These are phyloP conservation scores for Paramormyrops kingsleyae DNA, from an alignment of 2,113 vertebrate species.

Conservation along the genomic window DNA sequence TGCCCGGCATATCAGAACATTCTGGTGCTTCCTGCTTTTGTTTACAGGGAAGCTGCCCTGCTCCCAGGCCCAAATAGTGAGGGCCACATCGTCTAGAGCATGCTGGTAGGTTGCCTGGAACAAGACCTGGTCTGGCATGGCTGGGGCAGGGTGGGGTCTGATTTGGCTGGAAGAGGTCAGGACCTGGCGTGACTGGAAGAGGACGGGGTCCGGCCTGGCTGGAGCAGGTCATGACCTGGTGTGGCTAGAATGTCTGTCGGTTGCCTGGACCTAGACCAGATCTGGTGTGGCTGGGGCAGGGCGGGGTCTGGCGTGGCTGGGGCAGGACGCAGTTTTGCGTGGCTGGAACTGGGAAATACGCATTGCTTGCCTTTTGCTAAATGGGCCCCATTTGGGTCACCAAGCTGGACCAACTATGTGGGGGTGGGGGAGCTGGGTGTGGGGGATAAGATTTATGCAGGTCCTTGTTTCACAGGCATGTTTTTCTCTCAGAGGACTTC, in stretches of 20 bases:
- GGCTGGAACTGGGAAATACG: background rate
- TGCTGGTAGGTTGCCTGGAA: background rate
- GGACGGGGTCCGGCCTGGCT: background rate
- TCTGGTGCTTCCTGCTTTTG: constrained; percentile 78
- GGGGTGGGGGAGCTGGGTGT: background rate
- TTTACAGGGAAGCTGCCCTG: constrained; percentile 45
- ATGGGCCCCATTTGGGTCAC: background rate
- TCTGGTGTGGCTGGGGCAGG: background rate
- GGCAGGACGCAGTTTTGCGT: background rate
- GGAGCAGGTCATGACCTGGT: background rate
- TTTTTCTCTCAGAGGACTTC: background rate
- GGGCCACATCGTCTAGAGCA: background rate
- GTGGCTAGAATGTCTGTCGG: background rate
- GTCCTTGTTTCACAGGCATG: background rate
- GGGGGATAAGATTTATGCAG: background rate
- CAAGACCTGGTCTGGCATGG: background rate
- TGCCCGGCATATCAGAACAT: constrained; percentile 54
- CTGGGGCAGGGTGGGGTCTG: background rate
- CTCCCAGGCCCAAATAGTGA: constrained; percentile 27
- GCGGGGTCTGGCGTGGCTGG: background rate
- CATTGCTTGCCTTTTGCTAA: background rate
- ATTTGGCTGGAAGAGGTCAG: background rate
- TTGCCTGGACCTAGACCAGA: background rate
- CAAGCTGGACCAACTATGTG: background rate
- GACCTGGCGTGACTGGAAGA: background rate